These are phyloP conservation scores for Alectoris magna DNA, from an alignment of 2,797 vertebrate genomes.

Conservation along the genomic window DNA sequence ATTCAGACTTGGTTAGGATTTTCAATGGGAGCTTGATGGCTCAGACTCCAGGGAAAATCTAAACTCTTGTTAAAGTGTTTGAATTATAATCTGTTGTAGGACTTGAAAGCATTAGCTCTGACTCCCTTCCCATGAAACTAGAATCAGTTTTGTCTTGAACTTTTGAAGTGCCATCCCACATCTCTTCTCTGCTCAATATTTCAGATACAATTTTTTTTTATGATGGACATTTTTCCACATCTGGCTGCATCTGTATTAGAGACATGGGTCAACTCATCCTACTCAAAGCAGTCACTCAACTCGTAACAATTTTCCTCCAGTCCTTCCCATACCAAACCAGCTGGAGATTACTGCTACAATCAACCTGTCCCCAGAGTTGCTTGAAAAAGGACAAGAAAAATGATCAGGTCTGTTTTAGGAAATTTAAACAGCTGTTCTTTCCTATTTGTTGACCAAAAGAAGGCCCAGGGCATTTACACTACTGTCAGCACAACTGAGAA, in stretches of 20 bases:
- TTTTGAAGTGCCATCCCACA: not conserved
- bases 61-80: not conserved
- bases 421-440: not conserved
- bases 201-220: not conserved
- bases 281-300: not conserved
- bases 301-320: not conserved
- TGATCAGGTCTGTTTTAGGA: not conserved
- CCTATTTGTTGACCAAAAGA: not conserved
- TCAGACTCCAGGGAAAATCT: not conserved
- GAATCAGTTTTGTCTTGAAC: not conserved
- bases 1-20: slow-evolving; percentile 1
- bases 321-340: not conserved
- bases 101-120: not conserved
- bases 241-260: not conserved
- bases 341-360: not conserved
- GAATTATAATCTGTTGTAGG: not conserved
- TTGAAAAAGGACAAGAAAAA: not conserved
- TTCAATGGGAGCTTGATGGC: not conserved
- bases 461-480: not conserved
- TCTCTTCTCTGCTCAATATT: not conserved
- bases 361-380: not conserved
- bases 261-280: not conserved
- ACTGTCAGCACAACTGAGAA: not conserved
- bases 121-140: not conserved
- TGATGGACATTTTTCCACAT: not conserved